Base-by-base conservation (phyloP, 2,888 invertebrate genomes). In the Phlogophora meticulosa region DNA sequence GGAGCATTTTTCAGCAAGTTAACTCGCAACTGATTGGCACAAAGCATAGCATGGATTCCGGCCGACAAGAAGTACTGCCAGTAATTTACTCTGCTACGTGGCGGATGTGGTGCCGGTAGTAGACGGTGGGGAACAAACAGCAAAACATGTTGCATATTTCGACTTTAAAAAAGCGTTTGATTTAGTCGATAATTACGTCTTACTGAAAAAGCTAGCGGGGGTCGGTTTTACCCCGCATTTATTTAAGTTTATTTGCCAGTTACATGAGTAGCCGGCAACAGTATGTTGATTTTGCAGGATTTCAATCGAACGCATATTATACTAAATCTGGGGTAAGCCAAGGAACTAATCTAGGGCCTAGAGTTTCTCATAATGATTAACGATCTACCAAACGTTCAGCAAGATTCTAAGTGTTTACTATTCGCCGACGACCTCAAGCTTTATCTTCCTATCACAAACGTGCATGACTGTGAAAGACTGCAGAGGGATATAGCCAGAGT, bases 121-220 rank as follows among this genome's bases (percentile, higher is more conserved):
- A n/a, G n/a, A n/a, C n/a, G n/a, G n/a, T n/a, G n/a, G n/a, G n/a
- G n/a, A n/a, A n/a, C n/a, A n/a, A n/a, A n/a, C n/a, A n/a, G n/a
- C n/a, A n/a, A n/a, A n/a, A n/a, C n/a, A n/a, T n/a, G 28, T 57
- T 22, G 57, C 61, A 2, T 61, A 61, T 15, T 67, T 61, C 38
- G 67, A 67, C 17, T 67, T 42, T 15, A 61, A 57, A 61, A 67
- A 61, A 49, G 59, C 57, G 0, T 67, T 67, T 28, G 57, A 62
- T 38, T 28, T 58, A 13, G 68, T 66, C 36, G 43, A 60, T 49
- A 65, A 58, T 38, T 57, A 64, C 40, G n/a, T 52, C 7, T 36
- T 58, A 22, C 45, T 65, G n/a, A 34, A 45, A 40, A 65, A 65
- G 32, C 32, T 65, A 15, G 65, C 65, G 9, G 38, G 43, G 0